phyloP scores from a whole-genome alignment of 2,113 vertebrate genomes.

The Tragelaphus imberbis region DNA sequence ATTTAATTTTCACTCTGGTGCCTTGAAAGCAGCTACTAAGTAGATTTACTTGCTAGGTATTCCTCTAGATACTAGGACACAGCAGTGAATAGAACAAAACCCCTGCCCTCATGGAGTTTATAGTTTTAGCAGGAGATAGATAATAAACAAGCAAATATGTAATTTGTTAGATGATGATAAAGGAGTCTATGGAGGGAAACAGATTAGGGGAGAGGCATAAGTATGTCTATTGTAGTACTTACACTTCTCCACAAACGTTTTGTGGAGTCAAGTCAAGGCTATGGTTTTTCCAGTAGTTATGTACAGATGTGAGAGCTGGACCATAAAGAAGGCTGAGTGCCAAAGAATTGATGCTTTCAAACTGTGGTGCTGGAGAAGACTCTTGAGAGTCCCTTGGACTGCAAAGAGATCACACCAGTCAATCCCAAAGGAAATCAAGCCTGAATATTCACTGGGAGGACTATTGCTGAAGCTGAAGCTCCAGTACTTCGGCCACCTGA shows the following conservation, averaged over 20 bases:
- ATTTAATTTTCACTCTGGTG: not conserved
- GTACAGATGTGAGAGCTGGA: not conserved
- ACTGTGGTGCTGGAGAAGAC: not conserved
- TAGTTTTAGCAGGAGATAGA: not conserved
- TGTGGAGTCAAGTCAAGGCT: not conserved
- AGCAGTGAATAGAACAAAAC: not conserved
- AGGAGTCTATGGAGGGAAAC: not conserved
- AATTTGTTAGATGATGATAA: not conserved
- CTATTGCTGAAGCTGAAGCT: not conserved
- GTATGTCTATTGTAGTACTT: not conserved
- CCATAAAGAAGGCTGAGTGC: not conserved
- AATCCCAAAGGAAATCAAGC: not conserved
- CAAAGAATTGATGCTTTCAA: not conserved
- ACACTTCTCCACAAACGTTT: not conserved
- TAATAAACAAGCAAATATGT: not conserved
- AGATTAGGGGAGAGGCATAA: not conserved
- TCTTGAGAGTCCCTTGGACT: not conserved
- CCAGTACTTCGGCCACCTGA: not conserved
- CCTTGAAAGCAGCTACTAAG: not conserved
- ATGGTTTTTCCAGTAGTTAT: not conserved
- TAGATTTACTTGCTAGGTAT: not conserved
- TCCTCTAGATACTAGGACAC: not conserved
- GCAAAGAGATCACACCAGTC: not conserved
- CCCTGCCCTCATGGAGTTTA: not conserved
- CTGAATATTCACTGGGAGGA: not conserved